Evolutionary conservation across 92 coral and sea anemone species (phyloP).

Genomic region (Desmophyllum pertusum): DNA sequence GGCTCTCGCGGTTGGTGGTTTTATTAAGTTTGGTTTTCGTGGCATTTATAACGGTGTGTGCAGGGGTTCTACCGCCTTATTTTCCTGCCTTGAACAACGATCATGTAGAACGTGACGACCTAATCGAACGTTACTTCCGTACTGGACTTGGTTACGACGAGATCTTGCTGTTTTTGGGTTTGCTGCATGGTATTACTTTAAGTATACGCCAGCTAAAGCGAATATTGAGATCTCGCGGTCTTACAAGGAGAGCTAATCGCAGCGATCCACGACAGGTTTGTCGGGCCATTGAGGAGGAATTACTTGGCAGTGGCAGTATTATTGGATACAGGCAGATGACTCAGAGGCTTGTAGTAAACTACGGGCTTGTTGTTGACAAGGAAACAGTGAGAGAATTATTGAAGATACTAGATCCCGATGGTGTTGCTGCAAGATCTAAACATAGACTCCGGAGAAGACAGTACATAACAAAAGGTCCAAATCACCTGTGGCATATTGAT

Average conservation of each 20-base stretch:
- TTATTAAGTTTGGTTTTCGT: slow-evolving; percentile 9
- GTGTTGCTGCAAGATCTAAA: slow-evolving; percentile 65
- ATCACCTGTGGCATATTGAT: slow-evolving; percentile 62
- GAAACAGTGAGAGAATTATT: slow-evolving; percentile 57
- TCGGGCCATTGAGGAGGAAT: slow-evolving; percentile 44
- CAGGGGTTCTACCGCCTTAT: slow-evolving; percentile 8
- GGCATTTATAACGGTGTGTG: background rate
- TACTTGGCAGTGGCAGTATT: slow-evolving; percentile 54
- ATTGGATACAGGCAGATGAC: slow-evolving; percentile 63
- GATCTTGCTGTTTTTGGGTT: slow-evolving; percentile 51
- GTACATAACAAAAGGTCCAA: slow-evolving; percentile 63
- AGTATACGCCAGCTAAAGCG: slow-evolving; percentile 44
- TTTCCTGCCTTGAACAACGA: slow-evolving; percentile 13
- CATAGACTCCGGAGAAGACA: slow-evolving; percentile 59
- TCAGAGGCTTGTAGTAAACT: slow-evolving; percentile 38
- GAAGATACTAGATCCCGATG: slow-evolving; percentile 57
- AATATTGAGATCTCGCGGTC: slow-evolving; percentile 48
- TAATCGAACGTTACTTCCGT: slow-evolving; percentile 14
- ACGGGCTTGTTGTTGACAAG: slow-evolving; percentile 45
- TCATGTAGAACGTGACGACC: slow-evolving; percentile 9
- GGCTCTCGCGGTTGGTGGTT: background rate
- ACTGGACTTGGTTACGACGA: slow-evolving; percentile 23
- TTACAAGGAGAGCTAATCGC: slow-evolving; percentile 45
- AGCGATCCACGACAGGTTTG: slow-evolving; percentile 50
- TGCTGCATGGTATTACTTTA: slow-evolving; percentile 35